Evolutionary conservation across 2,888 invertebrate genomes (phyloP).

Genomic region (Meghimatium bilineatum): DNA sequence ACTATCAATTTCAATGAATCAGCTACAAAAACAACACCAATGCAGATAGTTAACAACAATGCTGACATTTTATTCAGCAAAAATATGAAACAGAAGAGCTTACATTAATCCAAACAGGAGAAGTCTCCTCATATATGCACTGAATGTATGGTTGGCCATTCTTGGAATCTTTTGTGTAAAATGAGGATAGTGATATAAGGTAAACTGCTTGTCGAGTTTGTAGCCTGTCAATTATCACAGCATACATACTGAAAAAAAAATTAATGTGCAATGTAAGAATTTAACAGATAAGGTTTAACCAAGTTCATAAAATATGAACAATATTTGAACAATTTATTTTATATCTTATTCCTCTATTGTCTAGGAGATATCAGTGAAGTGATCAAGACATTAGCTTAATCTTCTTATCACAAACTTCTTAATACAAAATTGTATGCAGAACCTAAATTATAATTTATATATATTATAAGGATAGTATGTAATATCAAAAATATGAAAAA

Average conservation of each 20-base stretch:
- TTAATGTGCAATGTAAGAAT: not conserved
- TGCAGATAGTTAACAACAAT: too few species aligned
- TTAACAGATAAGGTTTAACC: not conserved
- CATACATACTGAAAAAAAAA: conserved; percentile 86
- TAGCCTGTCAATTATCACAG: conserved; percentile 90
- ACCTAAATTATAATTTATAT: too few species aligned
- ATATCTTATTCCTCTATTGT: too few species aligned
- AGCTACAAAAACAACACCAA: too few species aligned
- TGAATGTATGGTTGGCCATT: conserved; percentile 62
- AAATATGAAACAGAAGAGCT: conserved; percentile 54
- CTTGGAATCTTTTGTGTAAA: conserved; percentile 75
- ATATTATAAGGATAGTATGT: too few species aligned
- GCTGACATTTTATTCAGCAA: not conserved
- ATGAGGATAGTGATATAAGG: conserved; percentile 88
- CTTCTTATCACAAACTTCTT: too few species aligned
- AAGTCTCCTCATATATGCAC: conserved; percentile 80
- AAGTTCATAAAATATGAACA: not conserved
- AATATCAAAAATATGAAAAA: too few species aligned
- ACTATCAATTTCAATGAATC: too few species aligned
- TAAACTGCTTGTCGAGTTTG: conserved; percentile 91
- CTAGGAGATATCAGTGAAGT: too few species aligned
- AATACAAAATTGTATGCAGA: too few species aligned
- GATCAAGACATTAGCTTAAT: too few species aligned
- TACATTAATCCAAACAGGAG: conserved; percentile 94
- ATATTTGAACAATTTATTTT: not conserved